Evolutionary conservation across 1,140 invertebrate genomes (phyloP).

Genomic region (Meteorus sp.): DNA sequence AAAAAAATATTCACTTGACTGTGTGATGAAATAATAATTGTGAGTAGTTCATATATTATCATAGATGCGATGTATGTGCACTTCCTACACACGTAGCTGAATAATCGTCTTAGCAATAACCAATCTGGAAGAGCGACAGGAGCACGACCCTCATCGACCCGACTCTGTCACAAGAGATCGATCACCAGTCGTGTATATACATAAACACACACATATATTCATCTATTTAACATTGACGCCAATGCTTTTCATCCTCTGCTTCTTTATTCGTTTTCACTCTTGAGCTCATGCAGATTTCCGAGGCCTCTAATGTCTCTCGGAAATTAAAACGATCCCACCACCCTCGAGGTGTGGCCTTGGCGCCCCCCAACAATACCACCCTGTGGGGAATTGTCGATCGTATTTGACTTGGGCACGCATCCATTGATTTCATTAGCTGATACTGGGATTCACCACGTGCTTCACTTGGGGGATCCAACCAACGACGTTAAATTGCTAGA

Average conservation of each 20-base stretch:
- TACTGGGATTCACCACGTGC: conserved; percentile 32
- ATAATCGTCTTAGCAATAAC: conserved; percentile 12
- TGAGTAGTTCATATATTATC: conserved; percentile 3
- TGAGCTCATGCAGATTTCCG: conserved; percentile 29
- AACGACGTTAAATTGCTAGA: conserved; percentile 25
- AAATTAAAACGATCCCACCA: conserved; percentile 43
- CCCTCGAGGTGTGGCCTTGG: conserved; percentile 14
- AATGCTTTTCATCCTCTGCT: background rate
- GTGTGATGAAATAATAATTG: background rate
- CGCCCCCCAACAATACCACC: background rate
- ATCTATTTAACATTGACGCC: too few relatives aligned
- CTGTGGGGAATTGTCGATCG: conserved; percentile 32
- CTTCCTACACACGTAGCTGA: conserved; percentile 18
- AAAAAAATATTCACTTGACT: background rate
- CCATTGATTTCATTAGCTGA: conserved; percentile 52
- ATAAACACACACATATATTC: too few relatives aligned
- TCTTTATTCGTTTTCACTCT: background rate
- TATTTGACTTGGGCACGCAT: conserved; percentile 38
- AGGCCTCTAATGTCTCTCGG: conserved; percentile 41
- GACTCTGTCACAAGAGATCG: conserved; percentile 17
- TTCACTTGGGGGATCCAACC: background rate
- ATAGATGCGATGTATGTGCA: too few relatives aligned
- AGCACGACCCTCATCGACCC: conserved; percentile 25
- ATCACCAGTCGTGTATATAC: background rate
- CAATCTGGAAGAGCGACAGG: conserved; percentile 27